Conservation (phyloP, 2,797 vertebrate species). For the Tokudaia tokunoshimensis region DNA sequence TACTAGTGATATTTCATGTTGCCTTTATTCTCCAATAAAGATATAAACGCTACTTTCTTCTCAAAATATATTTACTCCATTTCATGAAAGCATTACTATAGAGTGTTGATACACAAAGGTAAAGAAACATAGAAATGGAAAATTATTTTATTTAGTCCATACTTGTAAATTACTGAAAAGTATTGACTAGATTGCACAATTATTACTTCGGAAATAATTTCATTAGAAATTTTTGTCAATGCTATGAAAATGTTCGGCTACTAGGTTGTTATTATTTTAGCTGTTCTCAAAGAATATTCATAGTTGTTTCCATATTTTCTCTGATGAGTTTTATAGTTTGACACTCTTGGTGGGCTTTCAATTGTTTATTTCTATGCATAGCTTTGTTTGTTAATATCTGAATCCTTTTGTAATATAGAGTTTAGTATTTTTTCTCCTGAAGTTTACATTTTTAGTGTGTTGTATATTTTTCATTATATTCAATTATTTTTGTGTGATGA, state of each 20-base stretch:
- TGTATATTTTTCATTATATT: not conserved
- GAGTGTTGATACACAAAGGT: not conserved
- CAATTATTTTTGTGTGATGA: not conserved
- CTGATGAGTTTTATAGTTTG: not conserved
- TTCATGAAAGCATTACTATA: not conserved
- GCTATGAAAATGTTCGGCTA: not conserved
- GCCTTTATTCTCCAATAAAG: not conserved
- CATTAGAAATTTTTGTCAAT: conserved; percentile 18
- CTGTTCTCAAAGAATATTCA: not conserved
- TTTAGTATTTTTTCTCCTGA: not conserved
- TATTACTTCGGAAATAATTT: conserved; percentile 25
- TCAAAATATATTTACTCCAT: not conserved
- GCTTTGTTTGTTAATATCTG: not conserved
- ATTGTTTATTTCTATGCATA: not conserved
- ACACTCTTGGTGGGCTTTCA: not conserved
- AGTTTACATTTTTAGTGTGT: not conserved
- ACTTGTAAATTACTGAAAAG: not conserved
- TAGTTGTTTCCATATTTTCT: not conserved
- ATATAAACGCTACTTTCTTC: not conserved
- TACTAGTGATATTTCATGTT: not conserved
- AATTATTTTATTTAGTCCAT: not conserved
- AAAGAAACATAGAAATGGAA: not conserved
- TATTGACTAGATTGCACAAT: not conserved
- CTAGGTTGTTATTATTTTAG: not conserved
- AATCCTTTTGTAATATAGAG: not conserved